Evolutionary conservation across 2,113 vertebrate species (phyloP).

Genomic region (Oreotragus oreotragus): DNA sequence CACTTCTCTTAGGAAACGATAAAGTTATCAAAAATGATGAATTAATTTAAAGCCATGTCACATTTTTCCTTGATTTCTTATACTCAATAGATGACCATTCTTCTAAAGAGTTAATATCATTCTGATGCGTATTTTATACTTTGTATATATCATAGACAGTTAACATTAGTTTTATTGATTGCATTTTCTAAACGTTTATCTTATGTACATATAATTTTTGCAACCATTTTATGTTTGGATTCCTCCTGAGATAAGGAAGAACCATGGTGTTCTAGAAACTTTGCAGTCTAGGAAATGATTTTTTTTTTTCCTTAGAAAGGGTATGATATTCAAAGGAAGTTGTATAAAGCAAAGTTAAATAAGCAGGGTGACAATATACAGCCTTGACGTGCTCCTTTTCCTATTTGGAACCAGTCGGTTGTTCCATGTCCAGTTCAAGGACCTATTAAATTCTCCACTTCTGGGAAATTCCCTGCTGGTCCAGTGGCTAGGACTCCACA

Average conservation of each 20-base stretch:
- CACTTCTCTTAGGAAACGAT: neutral
- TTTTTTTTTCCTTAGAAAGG: too few relatives aligned
- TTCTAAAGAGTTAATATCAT: neutral
- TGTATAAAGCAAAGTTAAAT: too few relatives aligned
- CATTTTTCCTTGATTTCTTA: neutral
- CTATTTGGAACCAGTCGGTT: too few relatives aligned
- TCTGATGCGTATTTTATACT: neutral
- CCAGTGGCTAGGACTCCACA: neutral
- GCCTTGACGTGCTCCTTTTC: too few relatives aligned
- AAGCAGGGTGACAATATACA: too few relatives aligned
- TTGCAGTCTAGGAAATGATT: neutral
- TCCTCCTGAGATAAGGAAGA: neutral
- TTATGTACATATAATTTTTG: neutral
- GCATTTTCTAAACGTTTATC: neutral
- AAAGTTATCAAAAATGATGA: neutral
- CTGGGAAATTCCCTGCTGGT: neutral
- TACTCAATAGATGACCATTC: neutral
- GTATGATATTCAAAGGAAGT: too few relatives aligned
- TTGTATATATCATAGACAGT: neutral
- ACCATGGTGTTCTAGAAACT: neutral
- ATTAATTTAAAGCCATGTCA: neutral
- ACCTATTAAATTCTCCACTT: neutral
- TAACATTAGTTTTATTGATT: neutral
- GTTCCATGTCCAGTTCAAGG: neutral
- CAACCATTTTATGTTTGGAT: neutral